A percentile compares a stretch with the other conserved stretches of the same genome.
Conservation (phyloP, 2,113 vertebrate species). For the Pterocles burchelli region DNA sequence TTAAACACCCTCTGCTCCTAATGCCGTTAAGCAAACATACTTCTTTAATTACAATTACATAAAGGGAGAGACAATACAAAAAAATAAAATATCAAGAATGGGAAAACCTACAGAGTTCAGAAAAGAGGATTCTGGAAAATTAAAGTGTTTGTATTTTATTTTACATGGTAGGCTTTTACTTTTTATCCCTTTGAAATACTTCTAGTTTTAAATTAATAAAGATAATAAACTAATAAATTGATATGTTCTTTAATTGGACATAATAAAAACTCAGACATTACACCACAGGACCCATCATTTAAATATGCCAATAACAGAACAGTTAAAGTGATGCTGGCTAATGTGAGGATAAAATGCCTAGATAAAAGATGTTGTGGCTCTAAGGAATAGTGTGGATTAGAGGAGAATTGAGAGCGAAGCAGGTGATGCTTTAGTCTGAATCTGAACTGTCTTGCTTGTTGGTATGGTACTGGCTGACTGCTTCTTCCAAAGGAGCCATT, state of each 20-base stretch:
- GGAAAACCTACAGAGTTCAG: slow-evolving; percentile 8
- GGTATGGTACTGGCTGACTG: slow-evolving; percentile 76
- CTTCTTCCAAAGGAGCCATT: slow-evolving; percentile 91
- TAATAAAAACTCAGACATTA: slow-evolving; percentile 62
- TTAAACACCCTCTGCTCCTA: slow-evolving; percentile 18
- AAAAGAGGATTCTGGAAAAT: slow-evolving; percentile 24
- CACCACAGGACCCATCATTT: slow-evolving; percentile 60
- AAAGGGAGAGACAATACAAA: slow-evolving; percentile 29
- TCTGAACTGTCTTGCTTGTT: slow-evolving; percentile 87
- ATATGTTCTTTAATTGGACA: slow-evolving; percentile 41
- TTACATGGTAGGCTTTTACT: slow-evolving; percentile 1
- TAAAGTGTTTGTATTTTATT: not conserved
- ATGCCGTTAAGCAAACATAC: not conserved
- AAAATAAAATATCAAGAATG: not conserved
- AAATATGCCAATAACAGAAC: slow-evolving; percentile 65
- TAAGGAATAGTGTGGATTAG: slow-evolving; percentile 66
- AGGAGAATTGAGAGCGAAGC: slow-evolving; percentile 53
- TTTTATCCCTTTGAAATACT: slow-evolving; percentile 18
- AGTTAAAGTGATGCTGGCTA: slow-evolving; percentile 69
- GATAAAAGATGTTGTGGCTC: slow-evolving; percentile 67
- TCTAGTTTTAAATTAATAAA: slow-evolving; percentile 43
- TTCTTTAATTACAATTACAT: not conserved
- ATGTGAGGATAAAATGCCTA: slow-evolving; percentile 71
- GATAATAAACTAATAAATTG: slow-evolving; percentile 38
- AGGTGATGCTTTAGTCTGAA: slow-evolving; percentile 83